These are phyloP conservation scores for Poecilia picta DNA, from an alignment of 2,797 vertebrate genomes.

Conservation along the genomic window DNA sequence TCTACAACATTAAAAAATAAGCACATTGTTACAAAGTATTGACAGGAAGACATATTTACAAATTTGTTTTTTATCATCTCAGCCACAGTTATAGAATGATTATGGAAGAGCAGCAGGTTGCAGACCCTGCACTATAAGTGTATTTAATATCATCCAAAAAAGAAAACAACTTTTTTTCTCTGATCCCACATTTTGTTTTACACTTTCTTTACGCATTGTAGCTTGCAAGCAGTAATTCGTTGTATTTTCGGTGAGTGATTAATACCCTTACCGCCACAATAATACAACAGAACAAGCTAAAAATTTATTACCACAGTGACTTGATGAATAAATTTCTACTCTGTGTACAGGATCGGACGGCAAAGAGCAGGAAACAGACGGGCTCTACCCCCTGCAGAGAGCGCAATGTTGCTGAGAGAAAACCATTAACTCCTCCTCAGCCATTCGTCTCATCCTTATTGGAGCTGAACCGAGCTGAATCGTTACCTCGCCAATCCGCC, in stretches of 20 bases:
- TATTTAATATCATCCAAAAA: background rate
- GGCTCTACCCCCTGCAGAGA: background rate
- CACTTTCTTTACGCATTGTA: background rate
- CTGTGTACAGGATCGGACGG: background rate
- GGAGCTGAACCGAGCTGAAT: background rate
- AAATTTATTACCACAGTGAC: background rate
- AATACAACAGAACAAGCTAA: background rate
- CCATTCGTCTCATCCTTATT: too few relatives aligned
- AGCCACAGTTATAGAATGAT: too few relatives aligned
- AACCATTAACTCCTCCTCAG: background rate
- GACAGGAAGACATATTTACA: too few relatives aligned
- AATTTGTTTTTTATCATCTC: too few relatives aligned
- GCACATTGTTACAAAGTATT: too few relatives aligned
- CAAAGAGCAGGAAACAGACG: background rate
- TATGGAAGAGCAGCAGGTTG: too few relatives aligned
- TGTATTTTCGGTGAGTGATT: background rate
- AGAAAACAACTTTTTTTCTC: background rate
- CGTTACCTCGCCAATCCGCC: background rate
- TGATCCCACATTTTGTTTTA: background rate
- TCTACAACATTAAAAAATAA: too few relatives aligned
- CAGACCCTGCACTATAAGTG: background rate
- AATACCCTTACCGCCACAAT: background rate
- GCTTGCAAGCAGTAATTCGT: background rate
- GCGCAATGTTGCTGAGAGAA: background rate
- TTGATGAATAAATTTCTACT: background rate